Evolutionary conservation across 2,888 invertebrate genomes (phyloP), one percentile per base, ranked within the genome.

Genomic region (Drosophila diplacantha): DNA sequence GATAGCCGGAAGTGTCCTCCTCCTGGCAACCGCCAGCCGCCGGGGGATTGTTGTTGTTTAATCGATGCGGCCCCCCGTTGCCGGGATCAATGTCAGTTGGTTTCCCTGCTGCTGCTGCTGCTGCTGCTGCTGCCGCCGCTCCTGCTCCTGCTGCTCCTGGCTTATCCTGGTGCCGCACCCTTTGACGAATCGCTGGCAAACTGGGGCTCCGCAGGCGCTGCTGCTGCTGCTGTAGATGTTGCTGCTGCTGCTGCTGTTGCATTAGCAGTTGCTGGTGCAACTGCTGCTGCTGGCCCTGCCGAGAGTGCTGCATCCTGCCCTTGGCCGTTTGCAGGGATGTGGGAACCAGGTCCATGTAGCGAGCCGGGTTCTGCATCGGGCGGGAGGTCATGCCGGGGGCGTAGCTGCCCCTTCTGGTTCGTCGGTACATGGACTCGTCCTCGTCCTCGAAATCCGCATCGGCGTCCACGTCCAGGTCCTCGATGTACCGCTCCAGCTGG

Each of bases 1-100:
- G 93, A 88, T 95, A 95, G 35, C 95, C 95, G 31, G 95, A 95
- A 55, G 95, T 95, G 83, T 95, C 94, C 35, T 93, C 93, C 83
- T 93, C 93, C 53, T 90, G 90, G 83, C 87, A 86, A 87, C 87
- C 87, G 46, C 20, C 49, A 39, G 65, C 66, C 22, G 43, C 64
- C 37, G 39, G 39, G 35, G 59, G 59, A 60, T 68, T 61, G 49
- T 59, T 61, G 63, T 77, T 85, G 77, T 86, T 86, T 75, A 83
- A 72, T 76, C 84, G 84, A 83, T 82, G 73, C 38, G 72, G 34
- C 43, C 46, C 50, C 49, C 50, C 50, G 76, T 79, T 85, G 75
- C 79, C 74, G 69, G 79, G 82, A 74, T 83, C 77, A 74, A 81
- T 71, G 69, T 67, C 69, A 55, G 55, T 71, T 57, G 49, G 31